phyloP scores from a whole-genome alignment of 2,888 invertebrate species.

The Abrostola tripartita region DNA sequence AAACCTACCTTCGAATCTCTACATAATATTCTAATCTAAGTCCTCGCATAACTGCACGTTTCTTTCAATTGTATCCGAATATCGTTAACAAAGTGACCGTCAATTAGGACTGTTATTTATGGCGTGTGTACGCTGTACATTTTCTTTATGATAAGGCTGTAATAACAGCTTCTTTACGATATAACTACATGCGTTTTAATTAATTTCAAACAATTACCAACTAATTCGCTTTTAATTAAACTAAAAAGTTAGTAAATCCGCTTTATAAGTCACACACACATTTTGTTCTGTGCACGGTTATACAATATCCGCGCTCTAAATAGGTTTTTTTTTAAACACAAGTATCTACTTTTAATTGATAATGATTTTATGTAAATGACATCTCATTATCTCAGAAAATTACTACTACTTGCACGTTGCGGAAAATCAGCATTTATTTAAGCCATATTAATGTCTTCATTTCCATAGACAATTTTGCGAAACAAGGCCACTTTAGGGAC shows the following conservation, averaged over 20 bases:
- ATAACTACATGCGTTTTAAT: conserved; percentile 2
- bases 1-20: conserved; percentile 1
- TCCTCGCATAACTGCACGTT: conserved; percentile 42
- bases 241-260: no score
- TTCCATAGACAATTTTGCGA: conserved; percentile 51
- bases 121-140: conserved; percentile 12
- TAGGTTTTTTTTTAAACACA: not conserved
- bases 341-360: conserved; percentile 11
- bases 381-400: conserved; percentile 31
- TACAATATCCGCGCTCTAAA: no score
- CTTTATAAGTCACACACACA: no score
- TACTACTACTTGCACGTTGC: conserved; percentile 31
- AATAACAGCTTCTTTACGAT: conserved; percentile 3
- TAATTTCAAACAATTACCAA: conserved; percentile 4
- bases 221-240: not conserved
- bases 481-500: conserved; percentile 48
- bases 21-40: conserved; percentile 26
- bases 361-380: conserved; percentile 35
- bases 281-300: no score
- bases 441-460: conserved; percentile 54
- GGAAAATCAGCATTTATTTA: conserved; percentile 50
- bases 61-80: conserved; percentile 30
- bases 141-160: conserved; percentile 7
- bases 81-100: conserved; percentile 26
- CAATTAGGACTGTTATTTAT: conserved; percentile 28